Conservation (phyloP, 92 coral and sea anemone species). For the Anthopleura xanthogrammica region DNA sequence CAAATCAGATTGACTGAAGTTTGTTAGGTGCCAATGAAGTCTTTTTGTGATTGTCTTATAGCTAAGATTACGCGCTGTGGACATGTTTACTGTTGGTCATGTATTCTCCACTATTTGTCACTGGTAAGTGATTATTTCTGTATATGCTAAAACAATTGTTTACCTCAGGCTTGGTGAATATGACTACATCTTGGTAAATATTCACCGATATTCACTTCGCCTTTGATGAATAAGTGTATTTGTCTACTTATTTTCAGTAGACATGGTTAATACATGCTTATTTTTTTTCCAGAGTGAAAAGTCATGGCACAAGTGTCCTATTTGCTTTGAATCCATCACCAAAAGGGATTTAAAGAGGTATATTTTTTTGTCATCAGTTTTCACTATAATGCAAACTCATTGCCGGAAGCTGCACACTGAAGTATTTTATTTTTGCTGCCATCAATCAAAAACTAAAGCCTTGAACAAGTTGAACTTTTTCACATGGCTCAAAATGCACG, state of each 20-base stretch:
- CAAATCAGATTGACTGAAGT: background rate
- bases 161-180: too few relatives aligned
- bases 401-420: too few relatives aligned
- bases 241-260: background rate
- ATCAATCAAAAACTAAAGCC: too few relatives aligned
- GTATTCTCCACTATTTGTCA: slow-evolving; percentile 91
- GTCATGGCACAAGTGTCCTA: slow-evolving; percentile 94
- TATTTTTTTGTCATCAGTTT: too few relatives aligned
- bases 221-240: background rate
- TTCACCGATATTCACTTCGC: too few relatives aligned
- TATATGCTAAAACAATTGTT: too few relatives aligned
- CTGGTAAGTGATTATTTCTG: slow-evolving; percentile 61
- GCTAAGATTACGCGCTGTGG: slow-evolving; percentile 97
- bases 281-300: slow-evolving; percentile 73
- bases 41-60: slow-evolving; percentile 19
- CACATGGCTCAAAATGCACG: too few relatives aligned
- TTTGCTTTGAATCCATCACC: slow-evolving; percentile 84
- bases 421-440: too few relatives aligned
- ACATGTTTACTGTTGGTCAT: slow-evolving; percentile 97
- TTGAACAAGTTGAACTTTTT: too few relatives aligned
- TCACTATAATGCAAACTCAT: too few relatives aligned
- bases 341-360: slow-evolving; percentile 91
- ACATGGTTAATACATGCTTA: too few relatives aligned
- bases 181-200: too few relatives aligned
- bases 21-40: background rate